Evolutionary conservation across 2,797 vertebrate species (phyloP), one percentile per base, ranked within the genome.

Genomic region (Aselliscus stoliczkanus): DNA sequence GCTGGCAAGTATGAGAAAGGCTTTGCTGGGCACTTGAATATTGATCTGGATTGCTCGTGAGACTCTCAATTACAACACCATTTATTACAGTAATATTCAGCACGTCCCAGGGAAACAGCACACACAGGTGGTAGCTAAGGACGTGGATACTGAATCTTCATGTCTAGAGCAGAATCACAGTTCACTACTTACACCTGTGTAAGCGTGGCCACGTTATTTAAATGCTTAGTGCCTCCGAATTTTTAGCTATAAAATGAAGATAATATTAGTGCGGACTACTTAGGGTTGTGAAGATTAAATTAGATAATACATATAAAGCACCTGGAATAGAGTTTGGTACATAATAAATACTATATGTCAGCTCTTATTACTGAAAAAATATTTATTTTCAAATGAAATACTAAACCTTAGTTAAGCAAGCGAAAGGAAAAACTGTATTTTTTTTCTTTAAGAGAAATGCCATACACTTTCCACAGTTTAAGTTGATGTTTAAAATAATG

Each of bases 391-490:
- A 86, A 82, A 81, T 18, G 7, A 7, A 15, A 50, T 50, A 15
- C 67, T 62, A 73, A 27, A 39, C 9, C 15, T 65, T 72, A n/a
- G n/a, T n/a, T n/a, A 72, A 42, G 27, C 23, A 67, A 72, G 11
- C 64, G 27, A 70, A 50, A 86, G 39, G 42, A 79, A 42, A 44
- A 31, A 18, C n/a, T 9, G 44, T 9, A 72, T 42, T 31, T 80
- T 86, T 86, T 79, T 50, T 23, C 18, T 39, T 39, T 90, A n/a
- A 77, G 29, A 69, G 4, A 69, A 65, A 69, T 34, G 50, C 37
- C 50, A 83, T 50, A 17, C 8, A 90, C 73, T 88, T 88, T 47
- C 65, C 50, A 81, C 11, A 72, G 12, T 47, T 80, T 84, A 64
- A 64, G 31, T 14, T 73, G 18, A 18, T 88, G 50, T 85, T 67